phyloP scores from a whole-genome alignment of 2,888 invertebrate genomes.

The Rhaphigaster nebulosa region DNA sequence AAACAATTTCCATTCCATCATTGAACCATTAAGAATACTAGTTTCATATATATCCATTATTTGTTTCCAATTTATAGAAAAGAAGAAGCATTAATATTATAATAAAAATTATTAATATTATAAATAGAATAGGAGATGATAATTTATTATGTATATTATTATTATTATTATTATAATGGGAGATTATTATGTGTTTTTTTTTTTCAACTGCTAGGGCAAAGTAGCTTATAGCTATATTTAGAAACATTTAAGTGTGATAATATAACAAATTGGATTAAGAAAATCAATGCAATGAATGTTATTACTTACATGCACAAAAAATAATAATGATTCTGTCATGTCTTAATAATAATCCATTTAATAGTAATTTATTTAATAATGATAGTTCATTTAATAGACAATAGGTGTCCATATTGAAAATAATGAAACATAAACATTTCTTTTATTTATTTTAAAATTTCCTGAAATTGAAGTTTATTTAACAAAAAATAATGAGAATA shows the following conservation, averaged over 20 bases:
- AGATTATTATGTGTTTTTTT: too few relatives aligned
- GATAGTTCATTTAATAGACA: neutral
- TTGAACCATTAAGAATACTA: neutral
- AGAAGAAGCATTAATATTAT: neutral
- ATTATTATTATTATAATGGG: too few relatives aligned
- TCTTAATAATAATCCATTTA: too few relatives aligned
- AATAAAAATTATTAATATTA: too few relatives aligned
- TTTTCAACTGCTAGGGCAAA: too few relatives aligned
- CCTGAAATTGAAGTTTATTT: too few relatives aligned
- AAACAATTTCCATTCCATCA: neutral
- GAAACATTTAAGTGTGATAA: neutral
- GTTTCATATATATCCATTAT: neutral
- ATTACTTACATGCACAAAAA: neutral
- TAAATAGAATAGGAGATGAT: too few relatives aligned
- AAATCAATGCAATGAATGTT: neutral
- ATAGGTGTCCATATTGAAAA: neutral
- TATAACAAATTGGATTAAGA: neutral
- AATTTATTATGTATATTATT: too few relatives aligned
- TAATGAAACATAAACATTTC: neutral
- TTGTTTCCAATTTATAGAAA: neutral
- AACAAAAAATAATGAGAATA: too few relatives aligned
- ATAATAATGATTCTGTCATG: neutral
- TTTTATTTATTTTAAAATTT: neutral
- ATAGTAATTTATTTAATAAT: too few relatives aligned
- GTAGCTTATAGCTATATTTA: neutral